A percentile compares a stretch with the other conserved stretches of the same genome.
phyloP scores from a whole-genome alignment of 2,888 invertebrate genomes.

The Platycnemis pennipes region DNA sequence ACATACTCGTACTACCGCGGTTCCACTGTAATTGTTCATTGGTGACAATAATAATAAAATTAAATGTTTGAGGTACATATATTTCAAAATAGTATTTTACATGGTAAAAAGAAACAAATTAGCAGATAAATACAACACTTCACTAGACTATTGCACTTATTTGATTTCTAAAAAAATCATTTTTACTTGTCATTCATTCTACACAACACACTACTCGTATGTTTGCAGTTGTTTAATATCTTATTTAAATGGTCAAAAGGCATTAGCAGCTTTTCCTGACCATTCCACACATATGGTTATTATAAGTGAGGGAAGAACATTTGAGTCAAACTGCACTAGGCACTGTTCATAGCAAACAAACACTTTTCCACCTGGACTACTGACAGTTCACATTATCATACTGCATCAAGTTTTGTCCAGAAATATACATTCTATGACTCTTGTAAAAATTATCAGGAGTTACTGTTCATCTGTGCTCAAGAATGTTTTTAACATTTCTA shows the following conservation, averaged over 20 bases:
- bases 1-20: too few species aligned
- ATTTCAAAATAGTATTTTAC: constrained; percentile 68
- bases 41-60: constrained; percentile 30
- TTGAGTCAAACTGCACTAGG: constrained; percentile 66
- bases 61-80: constrained; percentile 62
- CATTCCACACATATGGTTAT: constrained; percentile 68
- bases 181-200: constrained; percentile 62
- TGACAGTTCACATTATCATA: constrained; percentile 51
- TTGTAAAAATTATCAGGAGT: constrained; percentile 62
- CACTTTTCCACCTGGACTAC: constrained; percentile 56
- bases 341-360: constrained; percentile 68
- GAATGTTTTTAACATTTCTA: constrained; percentile 56
- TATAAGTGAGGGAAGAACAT: constrained; percentile 67
- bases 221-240: constrained; percentile 65
- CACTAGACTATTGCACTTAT: constrained; percentile 63
- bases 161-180: constrained; percentile 61
- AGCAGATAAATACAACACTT: constrained; percentile 67
- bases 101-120: constrained; percentile 67
- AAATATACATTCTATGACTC: constrained; percentile 57
- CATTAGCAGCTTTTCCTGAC: constrained; percentile 36
- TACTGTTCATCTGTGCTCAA: constrained; percentile 62
- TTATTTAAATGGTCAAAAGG: constrained; percentile 51
- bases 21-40: background rate
- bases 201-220: constrained; percentile 64
- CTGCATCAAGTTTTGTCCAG: constrained; percentile 59